These are phyloP conservation scores for Pseudorasbora parva DNA, from an alignment of 2,113 vertebrate genomes.

Conservation along the genomic window DNA sequence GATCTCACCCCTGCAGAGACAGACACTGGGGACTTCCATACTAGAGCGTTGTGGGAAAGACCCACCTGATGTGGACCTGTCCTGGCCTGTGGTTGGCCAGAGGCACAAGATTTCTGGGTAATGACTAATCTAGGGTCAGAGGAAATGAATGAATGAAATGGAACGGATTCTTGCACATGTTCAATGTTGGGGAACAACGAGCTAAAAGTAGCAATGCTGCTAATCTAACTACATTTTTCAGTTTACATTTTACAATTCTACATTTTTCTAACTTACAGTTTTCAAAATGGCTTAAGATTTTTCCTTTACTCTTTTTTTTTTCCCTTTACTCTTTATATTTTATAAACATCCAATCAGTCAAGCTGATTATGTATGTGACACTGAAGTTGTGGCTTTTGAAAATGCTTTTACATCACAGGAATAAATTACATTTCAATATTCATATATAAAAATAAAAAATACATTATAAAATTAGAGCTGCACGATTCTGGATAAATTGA, in stretches of 20 bases:
- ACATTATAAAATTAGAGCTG: too few species aligned
- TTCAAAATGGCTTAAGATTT: background rate
- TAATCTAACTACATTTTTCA: background rate
- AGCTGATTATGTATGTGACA: background rate
- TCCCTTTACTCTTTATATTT: too few species aligned
- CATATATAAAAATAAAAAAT: too few species aligned
- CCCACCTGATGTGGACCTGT: slow-evolving; percentile 51
- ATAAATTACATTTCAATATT: background rate
- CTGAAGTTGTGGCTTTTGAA: background rate
- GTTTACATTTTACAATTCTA: too few species aligned
- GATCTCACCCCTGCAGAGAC: slow-evolving; percentile 34
- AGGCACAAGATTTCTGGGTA: slow-evolving; percentile 30
- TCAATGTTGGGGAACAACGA: background rate
- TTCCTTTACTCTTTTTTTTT: too few species aligned
- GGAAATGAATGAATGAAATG: slow-evolving; percentile 19
- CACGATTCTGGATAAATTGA: too few species aligned
- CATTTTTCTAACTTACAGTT: too few species aligned
- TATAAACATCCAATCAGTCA: background rate
- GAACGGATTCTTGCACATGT: background rate
- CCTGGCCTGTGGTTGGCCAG: slow-evolving; percentile 10
- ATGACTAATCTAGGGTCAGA: slow-evolving; percentile 46
- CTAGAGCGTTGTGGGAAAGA: slow-evolving; percentile 29
- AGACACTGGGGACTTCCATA: slow-evolving; percentile 39
- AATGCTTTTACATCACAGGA: background rate
- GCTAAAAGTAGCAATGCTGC: background rate